Evolutionary conservation across 30 jellyfish, hydroid and myxozoan species (phyloP), one percentile per base, ranked within the genome.

Genomic region (Phacellophora camtschatica): DNA sequence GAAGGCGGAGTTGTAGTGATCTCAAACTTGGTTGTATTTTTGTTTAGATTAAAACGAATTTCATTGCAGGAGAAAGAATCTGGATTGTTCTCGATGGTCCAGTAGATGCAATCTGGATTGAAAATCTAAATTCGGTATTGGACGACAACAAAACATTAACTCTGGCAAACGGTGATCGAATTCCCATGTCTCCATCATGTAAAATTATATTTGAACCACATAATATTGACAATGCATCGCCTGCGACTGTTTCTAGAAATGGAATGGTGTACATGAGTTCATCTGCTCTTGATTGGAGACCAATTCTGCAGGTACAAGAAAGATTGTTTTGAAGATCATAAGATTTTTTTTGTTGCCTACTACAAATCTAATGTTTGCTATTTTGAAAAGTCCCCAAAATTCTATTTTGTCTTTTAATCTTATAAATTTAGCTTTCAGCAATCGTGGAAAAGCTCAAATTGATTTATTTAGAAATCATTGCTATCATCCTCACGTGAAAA

Each of bases 201-300:
- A 87, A 87, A 68, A 81, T 87, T 32, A 66, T 87, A 19, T 87
- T 87, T 77, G 96, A 87, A 46, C 96, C 96, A 11, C 96, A 87
- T 62, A 87, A 87, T 81, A 87, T 87, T 39, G 96, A 87, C 81
- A 87, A 87, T 78, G 96, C 96, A 13, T 87, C 96, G 39, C 96
- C 96, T 11, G 96, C 96, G 22, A 87, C 96, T 35, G 96, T 87
- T 1, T 87, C 96, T 23, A 74, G 96, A 33, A 87, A 87, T 61
- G 96, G 96, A 43, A 87, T 87, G 96, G 96, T 87, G 3, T 87
- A 87, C 86, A 87, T 87, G 96, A 87, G 96, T 53, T 87, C 96
- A 6, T 87, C 96, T 16, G 91, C 92, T 10, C 84, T 87, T 0
- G 96, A 87, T 54, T 87, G 96, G 96, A 81, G 84, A 57, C 96